A percentile compares a stretch with the other conserved stretches of the same genome.
Evolutionary conservation across 2,113 vertebrate genomes (phyloP).

Genomic region (Periophthalmodon schlosseri): DNA sequence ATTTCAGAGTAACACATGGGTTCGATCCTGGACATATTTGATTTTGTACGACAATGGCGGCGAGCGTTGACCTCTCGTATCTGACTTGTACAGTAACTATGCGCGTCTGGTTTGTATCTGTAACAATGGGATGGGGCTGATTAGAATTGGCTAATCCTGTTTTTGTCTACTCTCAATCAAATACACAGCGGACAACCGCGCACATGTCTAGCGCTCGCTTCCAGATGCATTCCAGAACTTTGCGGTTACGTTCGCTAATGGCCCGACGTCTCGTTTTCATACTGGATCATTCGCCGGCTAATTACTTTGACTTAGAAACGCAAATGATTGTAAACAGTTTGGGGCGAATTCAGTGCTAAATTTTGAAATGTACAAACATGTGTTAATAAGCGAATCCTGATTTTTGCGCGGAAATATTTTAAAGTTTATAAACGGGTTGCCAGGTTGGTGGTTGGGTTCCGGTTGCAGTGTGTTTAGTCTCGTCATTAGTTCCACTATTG

Average conservation of each 20-base stretch:
- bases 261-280: not conserved
- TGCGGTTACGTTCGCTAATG: not conserved
- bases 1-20: constrained; percentile 56
- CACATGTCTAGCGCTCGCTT: not conserved
- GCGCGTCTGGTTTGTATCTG: constrained; percentile 42
- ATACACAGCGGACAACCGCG: not conserved
- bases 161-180: not conserved
- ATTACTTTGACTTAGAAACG: not conserved
- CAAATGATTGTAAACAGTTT: not conserved
- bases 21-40: constrained; percentile 52
- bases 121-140: not conserved
- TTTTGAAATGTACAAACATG: not conserved
- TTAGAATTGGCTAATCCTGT: not conserved
- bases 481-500: constrained; percentile 1
- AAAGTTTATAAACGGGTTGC: not conserved
- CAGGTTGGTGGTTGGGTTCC: not conserved
- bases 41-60: constrained; percentile 61
- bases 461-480: not conserved
- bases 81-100: constrained; percentile 78
- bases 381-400: not conserved
- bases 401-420: not conserved
- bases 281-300: not conserved
- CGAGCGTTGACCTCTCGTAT: constrained; percentile 45
- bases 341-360: not conserved
- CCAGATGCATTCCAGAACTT: not conserved